Evolutionary conservation across 2,113 vertebrate genomes (phyloP).

Genomic region (Serinus canaria): DNA sequence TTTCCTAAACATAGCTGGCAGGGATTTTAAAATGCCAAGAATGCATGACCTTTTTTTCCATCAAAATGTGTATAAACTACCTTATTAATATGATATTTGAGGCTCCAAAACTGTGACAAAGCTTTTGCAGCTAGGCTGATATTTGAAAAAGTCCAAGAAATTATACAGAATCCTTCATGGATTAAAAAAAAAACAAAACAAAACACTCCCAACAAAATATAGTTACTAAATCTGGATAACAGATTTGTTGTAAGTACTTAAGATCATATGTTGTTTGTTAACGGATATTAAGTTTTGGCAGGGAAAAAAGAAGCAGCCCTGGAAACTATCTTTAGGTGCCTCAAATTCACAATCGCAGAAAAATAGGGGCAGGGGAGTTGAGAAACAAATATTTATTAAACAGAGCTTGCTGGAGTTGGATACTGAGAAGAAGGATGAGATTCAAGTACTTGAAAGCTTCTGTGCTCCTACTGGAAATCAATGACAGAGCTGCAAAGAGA

Average conservation of each 20-base stretch:
- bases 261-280: background rate
- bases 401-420: background rate
- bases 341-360: background rate
- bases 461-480: background rate
- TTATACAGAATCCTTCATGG: background rate
- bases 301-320: background rate
- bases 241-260: background rate
- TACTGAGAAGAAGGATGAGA: background rate
- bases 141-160: background rate
- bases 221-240: background rate
- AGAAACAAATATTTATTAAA: constrained; percentile 24
- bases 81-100: background rate
- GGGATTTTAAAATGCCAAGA: background rate
- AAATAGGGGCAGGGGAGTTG: background rate
- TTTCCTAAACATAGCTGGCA: background rate
- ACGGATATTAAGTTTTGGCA: background rate
- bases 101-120: background rate
- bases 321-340: background rate
- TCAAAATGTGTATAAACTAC: background rate
- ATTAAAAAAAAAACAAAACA: background rate
- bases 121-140: background rate
- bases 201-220: background rate
- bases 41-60: background rate
- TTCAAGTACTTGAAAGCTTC: constrained; percentile 38
- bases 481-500: constrained; percentile 12